phyloP scores from a whole-genome alignment of 1,140 invertebrate species.

The Drosophila pandora region DNA sequence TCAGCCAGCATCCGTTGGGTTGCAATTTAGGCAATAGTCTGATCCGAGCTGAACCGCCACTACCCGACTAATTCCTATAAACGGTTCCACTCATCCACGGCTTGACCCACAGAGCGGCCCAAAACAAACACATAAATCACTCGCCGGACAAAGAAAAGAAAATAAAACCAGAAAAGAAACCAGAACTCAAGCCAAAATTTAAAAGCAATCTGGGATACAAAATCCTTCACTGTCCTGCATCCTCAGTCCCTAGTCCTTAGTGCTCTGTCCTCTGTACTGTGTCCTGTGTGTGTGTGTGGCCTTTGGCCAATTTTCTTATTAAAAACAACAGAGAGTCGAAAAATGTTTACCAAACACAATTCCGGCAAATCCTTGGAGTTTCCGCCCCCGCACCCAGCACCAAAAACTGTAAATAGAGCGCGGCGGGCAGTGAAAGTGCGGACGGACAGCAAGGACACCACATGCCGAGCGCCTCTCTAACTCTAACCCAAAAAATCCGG shows the following conservation, averaged over 20 bases:
- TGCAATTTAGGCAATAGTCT: conserved; percentile 18
- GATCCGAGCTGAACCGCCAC: conserved; percentile 51
- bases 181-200: conserved; percentile 67
- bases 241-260: neutral
- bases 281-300: conserved; percentile 53
- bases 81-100: conserved; percentile 60
- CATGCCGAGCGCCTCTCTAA: conserved; percentile 59
- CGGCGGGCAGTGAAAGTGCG: conserved; percentile 72
- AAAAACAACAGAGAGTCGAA: conserved; percentile 80
- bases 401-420: conserved; percentile 79
- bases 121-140: conserved; percentile 80
- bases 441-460: conserved; percentile 70
- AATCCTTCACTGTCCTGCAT: conserved; percentile 23
- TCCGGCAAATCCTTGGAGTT: conserved; percentile 61
- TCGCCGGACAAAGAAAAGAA: conserved; percentile 47
- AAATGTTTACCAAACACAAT: conserved; percentile 82
- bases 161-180: conserved; percentile 44
- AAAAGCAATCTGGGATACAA: conserved; percentile 69
- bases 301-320: conserved; percentile 81
- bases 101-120: conserved; percentile 75
- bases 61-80: conserved; percentile 69
- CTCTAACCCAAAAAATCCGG: conserved; percentile 38
- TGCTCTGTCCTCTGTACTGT: conserved; percentile 6
- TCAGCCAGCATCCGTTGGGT: conserved; percentile 56
- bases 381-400: conserved; percentile 21